A percentile compares a stretch with the other conserved stretches of the same genome.
phyloP scores from a whole-genome alignment of 2,113 vertebrate genomes.

The Sciurus niger region DNA sequence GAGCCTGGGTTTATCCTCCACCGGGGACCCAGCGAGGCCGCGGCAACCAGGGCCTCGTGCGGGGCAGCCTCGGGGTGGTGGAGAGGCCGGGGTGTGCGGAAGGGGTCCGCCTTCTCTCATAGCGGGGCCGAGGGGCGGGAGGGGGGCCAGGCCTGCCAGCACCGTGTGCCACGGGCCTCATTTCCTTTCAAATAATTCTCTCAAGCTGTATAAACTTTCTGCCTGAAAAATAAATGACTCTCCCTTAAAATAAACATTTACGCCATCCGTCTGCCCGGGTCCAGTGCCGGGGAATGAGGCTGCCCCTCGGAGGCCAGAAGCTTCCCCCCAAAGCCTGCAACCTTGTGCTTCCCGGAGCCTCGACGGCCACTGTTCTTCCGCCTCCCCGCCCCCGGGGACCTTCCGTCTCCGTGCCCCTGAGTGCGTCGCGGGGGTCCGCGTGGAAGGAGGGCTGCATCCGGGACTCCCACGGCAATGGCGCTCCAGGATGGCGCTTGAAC shows the following conservation, averaged over 20 bases:
- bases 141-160: conserved; percentile 67
- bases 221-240: conserved; percentile 86
- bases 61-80: rapidly evolving
- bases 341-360: conserved; percentile 80
- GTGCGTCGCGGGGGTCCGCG: too few relatives aligned
- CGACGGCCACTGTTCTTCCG: conserved; percentile 78
- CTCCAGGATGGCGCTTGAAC: not conserved
- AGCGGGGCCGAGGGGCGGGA: conserved; percentile 39
- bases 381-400: conserved; percentile 61
- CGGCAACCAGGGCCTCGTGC: not conserved
- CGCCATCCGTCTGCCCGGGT: conserved; percentile 77
- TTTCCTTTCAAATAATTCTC: conserved; percentile 89
- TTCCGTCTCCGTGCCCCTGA: too few relatives aligned
- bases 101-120: not conserved
- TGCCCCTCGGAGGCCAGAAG: conserved; percentile 73
- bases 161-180: conserved; percentile 81
- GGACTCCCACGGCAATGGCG: too few relatives aligned
- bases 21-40: not conserved
- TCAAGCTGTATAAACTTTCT: conserved; percentile 89
- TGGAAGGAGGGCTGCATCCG: too few relatives aligned
- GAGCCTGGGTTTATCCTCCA: not conserved
- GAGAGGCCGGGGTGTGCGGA: not conserved
- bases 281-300: conserved; percentile 85
- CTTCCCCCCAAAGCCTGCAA: conserved; percentile 73
- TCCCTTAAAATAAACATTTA: conserved; percentile 83